Conservation (phyloP, 2,888 invertebrate species). For the Drosophila cognata region DNA sequence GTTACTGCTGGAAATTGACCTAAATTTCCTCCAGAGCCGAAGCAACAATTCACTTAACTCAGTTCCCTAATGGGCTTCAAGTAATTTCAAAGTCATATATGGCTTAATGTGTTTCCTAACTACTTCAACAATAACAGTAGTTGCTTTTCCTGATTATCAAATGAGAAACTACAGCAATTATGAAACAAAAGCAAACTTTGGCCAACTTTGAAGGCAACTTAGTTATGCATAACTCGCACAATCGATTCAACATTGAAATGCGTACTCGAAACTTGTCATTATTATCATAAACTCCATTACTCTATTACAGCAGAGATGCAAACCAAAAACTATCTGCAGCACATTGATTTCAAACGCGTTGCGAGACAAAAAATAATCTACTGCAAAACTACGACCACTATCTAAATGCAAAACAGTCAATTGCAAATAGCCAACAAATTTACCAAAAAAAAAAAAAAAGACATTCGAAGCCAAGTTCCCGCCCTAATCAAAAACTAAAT, state of each 20-base stretch:
- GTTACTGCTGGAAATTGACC: not conserved
- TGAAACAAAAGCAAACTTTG: constrained; percentile 30
- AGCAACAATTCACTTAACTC: constrained; percentile 4
- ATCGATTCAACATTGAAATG: constrained; percentile 41
- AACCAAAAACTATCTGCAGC: constrained; percentile 59
- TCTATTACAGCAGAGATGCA: constrained; percentile 1
- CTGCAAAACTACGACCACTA: constrained; percentile 30
- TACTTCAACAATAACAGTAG: constrained; percentile 5
- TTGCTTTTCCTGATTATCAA: constrained; percentile 9
- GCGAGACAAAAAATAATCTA: constrained; percentile 8
- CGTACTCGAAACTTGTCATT: constrained; percentile 35
- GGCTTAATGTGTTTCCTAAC: constrained; percentile 12
- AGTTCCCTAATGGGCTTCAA: constrained; percentile 10
- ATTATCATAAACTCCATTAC: constrained; percentile 45
- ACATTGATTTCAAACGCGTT: constrained; percentile 63
- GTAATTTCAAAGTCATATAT: constrained; percentile 3
- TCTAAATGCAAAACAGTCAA: constrained; percentile 43
- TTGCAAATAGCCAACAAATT: constrained; percentile 58
- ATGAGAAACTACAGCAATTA: constrained; percentile 28
- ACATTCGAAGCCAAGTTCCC: constrained; percentile 34
- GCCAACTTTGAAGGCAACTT: constrained; percentile 30
- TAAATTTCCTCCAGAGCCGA: not conserved
- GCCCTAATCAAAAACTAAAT: constrained; percentile 78
- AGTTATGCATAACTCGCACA: constrained; percentile 43
- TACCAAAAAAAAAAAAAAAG: constrained; percentile 11